Base-by-base conservation (phyloP, 2,113 vertebrate species). In the Edolisoma coerulescens region DNA sequence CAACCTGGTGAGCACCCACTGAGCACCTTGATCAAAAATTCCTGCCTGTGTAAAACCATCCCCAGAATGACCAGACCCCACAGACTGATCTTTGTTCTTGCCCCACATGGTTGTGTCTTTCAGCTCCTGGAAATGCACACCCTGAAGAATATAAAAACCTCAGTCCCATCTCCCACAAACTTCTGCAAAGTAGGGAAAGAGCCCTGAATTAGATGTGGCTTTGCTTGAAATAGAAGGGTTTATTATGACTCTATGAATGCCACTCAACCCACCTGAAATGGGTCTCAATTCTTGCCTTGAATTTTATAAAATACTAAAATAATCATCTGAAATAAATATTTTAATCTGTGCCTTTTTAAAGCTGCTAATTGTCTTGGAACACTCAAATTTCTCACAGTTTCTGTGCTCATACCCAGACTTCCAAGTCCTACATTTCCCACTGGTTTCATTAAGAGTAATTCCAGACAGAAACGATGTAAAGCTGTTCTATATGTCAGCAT, bases 1-100 rank as follows among this genome's bases (percentile, higher is more conserved):
- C 1, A 7, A 3, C 1, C 3, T 15, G 5, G 15, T 33, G n/a
- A 10, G 3, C 2, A 2, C 7, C 2, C 35, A 8, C 2, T 59
- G 14, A 37, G 33, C 2, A 7, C 7, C 6, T 19, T 4, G 3
- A 21, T 37, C 11, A 2, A 20, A 39, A 28, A 2, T 24, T 45
- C 11, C 10, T 42, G 20, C 3, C 11, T 67, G 3, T 32, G 10
- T 50, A 8, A 76, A 60, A 16, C 9, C 13, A 9, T 2, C 7
- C 8, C 28, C 10, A 7, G 7, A 44, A 33, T 14, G 4, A 8
- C 4, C 16, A 28, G 13, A 32, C 2, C 10, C 4, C 20, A 22
- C 2, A 20, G 20, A 8, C 11, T 3, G 3, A 7, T 53, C 27
- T 76, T 65, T 41, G 4, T 42, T 53, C 18, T 71, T 1, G 3